These are phyloP conservation scores for Campoplex nolae DNA, from an alignment of 2,888 invertebrate species.

Conservation along the genomic window DNA sequence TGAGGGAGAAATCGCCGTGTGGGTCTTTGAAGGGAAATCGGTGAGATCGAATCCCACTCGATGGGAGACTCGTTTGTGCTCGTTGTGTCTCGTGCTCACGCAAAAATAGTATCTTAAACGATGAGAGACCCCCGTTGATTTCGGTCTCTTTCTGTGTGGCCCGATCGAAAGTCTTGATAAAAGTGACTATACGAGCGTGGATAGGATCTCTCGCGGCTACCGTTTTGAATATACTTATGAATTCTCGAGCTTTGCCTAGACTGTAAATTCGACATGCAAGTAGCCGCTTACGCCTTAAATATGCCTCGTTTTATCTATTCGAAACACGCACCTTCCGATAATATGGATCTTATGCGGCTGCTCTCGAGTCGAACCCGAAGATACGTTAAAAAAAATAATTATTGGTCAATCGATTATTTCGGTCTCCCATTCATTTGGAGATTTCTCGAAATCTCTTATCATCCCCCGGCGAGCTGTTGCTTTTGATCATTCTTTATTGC, in stretches of 20 bases:
- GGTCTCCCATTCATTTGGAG: neutral
- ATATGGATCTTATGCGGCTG: conserved; percentile 12
- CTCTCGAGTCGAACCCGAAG: neutral
- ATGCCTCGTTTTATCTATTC: conserved; percentile 12
- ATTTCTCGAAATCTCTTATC: conserved; percentile 4
- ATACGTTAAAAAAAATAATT: conserved; percentile 2
- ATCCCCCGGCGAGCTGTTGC: neutral
- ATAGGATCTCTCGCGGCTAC: conserved; percentile 68
- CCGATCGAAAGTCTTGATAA: conserved; percentile 70
- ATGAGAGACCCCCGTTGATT: conserved; percentile 41
- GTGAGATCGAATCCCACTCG: conserved; percentile 8
- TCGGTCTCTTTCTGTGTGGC: conserved; percentile 56
- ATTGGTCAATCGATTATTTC: neutral
- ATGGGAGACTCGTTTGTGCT: conserved; percentile 24
- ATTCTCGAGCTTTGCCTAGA: neutral
- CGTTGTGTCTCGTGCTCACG: conserved; percentile 28
- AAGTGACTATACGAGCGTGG: conserved; percentile 33
- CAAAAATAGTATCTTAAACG: conserved; percentile 28
- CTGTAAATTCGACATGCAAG: conserved; percentile 46
- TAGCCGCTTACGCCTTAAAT: conserved; percentile 10
- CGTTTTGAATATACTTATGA: conserved; percentile 58
- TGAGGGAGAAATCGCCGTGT: conserved; percentile 19
- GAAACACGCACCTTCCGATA: neutral
- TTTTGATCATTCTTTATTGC: neutral
- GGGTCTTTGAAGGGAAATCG: conserved; percentile 37